Evolutionary conservation across 2,797 vertebrate genomes (phyloP).

Genomic region (Girardinus metallicus): DNA sequence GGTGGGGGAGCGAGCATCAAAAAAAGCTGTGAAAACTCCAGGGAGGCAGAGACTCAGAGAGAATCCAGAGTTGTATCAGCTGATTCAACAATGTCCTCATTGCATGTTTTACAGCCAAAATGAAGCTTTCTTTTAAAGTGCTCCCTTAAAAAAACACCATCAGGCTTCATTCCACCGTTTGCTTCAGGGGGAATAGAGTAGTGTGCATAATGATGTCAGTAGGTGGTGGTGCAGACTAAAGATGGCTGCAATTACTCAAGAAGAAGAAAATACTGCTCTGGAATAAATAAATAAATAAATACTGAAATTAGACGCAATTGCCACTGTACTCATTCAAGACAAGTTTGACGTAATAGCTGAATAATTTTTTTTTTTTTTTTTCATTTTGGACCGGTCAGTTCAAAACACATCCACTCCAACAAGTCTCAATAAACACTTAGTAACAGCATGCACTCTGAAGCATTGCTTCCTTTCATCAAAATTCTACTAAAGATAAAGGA

Average conservation of each 20-base stretch:
- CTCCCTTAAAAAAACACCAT: not conserved
- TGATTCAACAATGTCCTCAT: slow-evolving; percentile 6
- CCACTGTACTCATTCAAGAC: not conserved
- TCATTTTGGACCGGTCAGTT: too few species aligned
- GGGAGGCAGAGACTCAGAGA: not conserved
- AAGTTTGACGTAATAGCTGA: not conserved
- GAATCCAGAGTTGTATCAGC: slow-evolving; percentile 6
- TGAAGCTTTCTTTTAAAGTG: slow-evolving; percentile 1
- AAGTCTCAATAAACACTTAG: not conserved
- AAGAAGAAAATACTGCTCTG: not conserved
- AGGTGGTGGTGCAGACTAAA: slow-evolving; percentile 7
- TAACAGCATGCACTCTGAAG: not conserved
- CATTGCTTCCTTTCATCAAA: not conserved
- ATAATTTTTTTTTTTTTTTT: not conserved
- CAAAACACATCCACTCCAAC: not conserved
- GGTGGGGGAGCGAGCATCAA: slow-evolving; percentile 13
- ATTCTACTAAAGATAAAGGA: not conserved
- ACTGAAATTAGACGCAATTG: not conserved
- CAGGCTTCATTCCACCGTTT: not conserved
- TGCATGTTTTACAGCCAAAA: slow-evolving; percentile 7
- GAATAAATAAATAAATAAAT: not conserved
- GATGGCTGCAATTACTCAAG: not conserved
- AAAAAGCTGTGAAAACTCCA: slow-evolving; percentile 11
- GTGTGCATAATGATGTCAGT: slow-evolving; percentile 11
- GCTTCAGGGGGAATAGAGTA: not conserved